Percentiles rank a stretch among this genome's conserved stretches.
phyloP scores from a whole-genome alignment of 1,140 invertebrate genomes.

The Leptinotarsa defecta region DNA sequence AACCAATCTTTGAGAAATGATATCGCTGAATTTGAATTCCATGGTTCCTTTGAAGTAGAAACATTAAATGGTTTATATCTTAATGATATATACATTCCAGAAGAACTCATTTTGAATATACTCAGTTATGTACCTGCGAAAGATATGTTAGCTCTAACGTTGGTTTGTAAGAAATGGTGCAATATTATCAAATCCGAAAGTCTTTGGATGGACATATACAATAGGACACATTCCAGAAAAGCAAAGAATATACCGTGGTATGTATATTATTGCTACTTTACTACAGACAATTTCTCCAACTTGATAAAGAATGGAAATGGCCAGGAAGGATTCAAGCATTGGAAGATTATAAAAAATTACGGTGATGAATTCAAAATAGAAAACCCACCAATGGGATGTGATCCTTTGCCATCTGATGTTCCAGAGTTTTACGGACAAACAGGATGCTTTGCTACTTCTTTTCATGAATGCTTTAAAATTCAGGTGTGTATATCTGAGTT shows the following conservation, averaged over 20 bases:
- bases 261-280: slow-evolving; percentile 49
- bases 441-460: slow-evolving; percentile 57
- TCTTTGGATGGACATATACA: slow-evolving; percentile 46
- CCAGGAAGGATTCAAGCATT: slow-evolving; percentile 49
- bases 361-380: slow-evolving; percentile 54
- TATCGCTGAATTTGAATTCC: slow-evolving; percentile 32
- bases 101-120: slow-evolving; percentile 51
- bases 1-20: too few species aligned
- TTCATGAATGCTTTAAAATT: slow-evolving; percentile 45
- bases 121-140: slow-evolving; percentile 42
- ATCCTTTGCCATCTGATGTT: slow-evolving; percentile 37
- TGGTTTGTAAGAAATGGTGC: slow-evolving; percentile 54
- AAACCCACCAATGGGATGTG: slow-evolving; percentile 45
- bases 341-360: slow-evolving; percentile 50
- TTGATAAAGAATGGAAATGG: slow-evolving; percentile 55
- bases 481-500: slow-evolving; percentile 41
- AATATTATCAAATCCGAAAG: slow-evolving; percentile 45
- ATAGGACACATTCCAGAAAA: slow-evolving; percentile 33
- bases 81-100: slow-evolving; percentile 44
- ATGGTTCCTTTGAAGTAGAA: slow-evolving; percentile 31
- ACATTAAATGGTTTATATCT: slow-evolving; percentile 48
- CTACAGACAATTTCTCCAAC: slow-evolving; percentile 52
- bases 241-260: slow-evolving; percentile 49
- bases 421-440: slow-evolving; percentile 47
- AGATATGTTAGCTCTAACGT: slow-evolving; percentile 39